Evolutionary conservation across 2,113 vertebrate genomes (phyloP), one percentile per base, ranked within the genome.

Genomic region (Daphoenositta chrysoptera): DNA sequence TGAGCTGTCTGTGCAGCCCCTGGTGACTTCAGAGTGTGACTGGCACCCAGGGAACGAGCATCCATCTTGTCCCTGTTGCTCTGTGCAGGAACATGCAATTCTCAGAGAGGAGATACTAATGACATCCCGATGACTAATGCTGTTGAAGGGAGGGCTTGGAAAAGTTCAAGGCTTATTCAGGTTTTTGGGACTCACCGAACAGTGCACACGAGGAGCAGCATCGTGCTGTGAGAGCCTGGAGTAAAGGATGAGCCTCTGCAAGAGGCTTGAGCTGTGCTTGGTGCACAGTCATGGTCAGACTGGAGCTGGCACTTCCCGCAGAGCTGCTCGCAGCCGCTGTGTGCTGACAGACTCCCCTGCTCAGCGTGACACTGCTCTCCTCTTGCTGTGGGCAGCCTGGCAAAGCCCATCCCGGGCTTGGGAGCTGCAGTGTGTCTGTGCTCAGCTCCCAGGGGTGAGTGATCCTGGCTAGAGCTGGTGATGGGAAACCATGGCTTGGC

Each of bases 321-420:
- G 2, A 37, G 8, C 60, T 40, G 35, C 45, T 81, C 2, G 0
- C 75, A 50, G 76, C 23, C 0, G 0, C 20, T 39, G 58, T 56
- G 50, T 1, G 0, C 9, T 39, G 94, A 47, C 82, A 88, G 61
- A 57, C 78, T 70, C 0, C 0, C 50, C 65, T 76, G 82, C 61
- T 70, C 50, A 7, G 37, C 44, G 66, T 89, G 65, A 68, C 15
- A 2, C 21, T 2, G 31, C 40, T 81, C 35, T 28, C 21, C 15
- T 69, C 33, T 39, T 20, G 40, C 81, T 84, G 48, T 20, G 83
- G 78, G 69, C 77, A 95, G 75, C 75, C 45, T 82, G 57, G 37
- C 7, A 1, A 35, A 63, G 69, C 48, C 63, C 4, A 1, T 31
- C 33, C 2, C 20, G 31, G 70, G 20, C 51, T 17, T 45, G 42